phyloP scores from a whole-genome alignment of 2,797 vertebrate species.

The Sebastes vulpes region DNA sequence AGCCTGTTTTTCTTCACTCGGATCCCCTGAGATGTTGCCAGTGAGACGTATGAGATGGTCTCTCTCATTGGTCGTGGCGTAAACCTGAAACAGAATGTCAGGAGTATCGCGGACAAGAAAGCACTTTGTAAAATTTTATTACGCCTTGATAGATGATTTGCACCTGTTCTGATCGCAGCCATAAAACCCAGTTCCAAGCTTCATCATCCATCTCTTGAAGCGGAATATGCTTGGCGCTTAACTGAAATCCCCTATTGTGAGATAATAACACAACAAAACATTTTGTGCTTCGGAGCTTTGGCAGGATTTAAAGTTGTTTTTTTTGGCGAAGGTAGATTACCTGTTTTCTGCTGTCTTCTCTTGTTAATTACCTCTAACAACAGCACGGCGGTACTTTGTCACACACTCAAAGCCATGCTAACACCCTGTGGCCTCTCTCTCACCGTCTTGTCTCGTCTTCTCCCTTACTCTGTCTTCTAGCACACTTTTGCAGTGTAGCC shows the following conservation, averaged over 20 bases:
- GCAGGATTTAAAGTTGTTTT: slow-evolving; percentile 44
- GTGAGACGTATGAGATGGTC: slow-evolving; percentile 42
- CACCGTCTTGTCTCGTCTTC: slow-evolving; percentile 52
- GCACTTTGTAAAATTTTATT: slow-evolving; percentile 65
- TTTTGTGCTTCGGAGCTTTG: slow-evolving; percentile 59
- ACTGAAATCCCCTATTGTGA: slow-evolving; percentile 61
- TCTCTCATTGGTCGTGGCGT: slow-evolving; percentile 52
- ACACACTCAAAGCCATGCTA: slow-evolving; percentile 56
- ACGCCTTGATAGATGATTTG: slow-evolving; percentile 65
- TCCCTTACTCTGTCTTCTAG: slow-evolving; percentile 27
- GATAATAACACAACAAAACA: slow-evolving; percentile 66
- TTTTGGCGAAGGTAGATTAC: slow-evolving; percentile 36
- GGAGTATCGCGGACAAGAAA: slow-evolving; percentile 45
- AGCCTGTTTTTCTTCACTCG: slow-evolving; percentile 26
- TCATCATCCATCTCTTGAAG: slow-evolving; percentile 64
- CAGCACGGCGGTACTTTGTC: slow-evolving; percentile 56
- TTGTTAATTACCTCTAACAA: slow-evolving; percentile 78
- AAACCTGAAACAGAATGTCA: slow-evolving; percentile 59
- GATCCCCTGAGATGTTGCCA: slow-evolving; percentile 34
- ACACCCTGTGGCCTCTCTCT: slow-evolving; percentile 60
- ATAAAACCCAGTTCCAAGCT: slow-evolving; percentile 58
- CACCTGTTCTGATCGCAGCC: slow-evolving; percentile 69
- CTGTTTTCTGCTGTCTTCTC: slow-evolving; percentile 60
- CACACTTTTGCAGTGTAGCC: slow-evolving; percentile 67
- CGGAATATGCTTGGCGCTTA: slow-evolving; percentile 52